Conservation (phyloP, 2,797 vertebrate genomes). For the Enteromius afrohamiltoni region DNA sequence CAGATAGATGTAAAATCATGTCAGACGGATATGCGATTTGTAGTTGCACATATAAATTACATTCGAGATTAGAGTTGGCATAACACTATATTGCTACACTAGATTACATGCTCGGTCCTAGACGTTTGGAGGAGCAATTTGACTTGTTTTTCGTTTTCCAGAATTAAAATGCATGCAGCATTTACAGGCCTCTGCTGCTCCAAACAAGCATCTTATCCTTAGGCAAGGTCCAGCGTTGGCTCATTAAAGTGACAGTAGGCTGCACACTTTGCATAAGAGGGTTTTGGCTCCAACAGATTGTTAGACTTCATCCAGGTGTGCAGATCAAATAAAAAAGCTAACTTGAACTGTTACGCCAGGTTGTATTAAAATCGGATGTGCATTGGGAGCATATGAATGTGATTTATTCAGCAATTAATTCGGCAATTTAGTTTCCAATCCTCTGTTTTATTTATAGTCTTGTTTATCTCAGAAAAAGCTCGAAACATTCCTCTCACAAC, state of each 20-base stretch:
- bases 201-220: conserved; percentile 25
- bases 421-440: conserved; percentile 16
- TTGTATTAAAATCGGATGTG: conserved; percentile 1
- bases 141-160: not conserved
- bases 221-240: conserved; percentile 27
- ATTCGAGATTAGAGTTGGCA: conserved; percentile 30
- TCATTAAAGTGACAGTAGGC: conserved; percentile 46
- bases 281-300: conserved; percentile 5
- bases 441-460: conserved; percentile 5
- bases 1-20: conserved; percentile 28
- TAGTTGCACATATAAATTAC: conserved; percentile 8
- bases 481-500: conserved; percentile 4
- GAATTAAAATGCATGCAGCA: conserved; percentile 38
- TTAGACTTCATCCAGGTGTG: conserved; percentile 39
- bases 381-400: conserved; percentile 14
- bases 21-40: conserved; percentile 6
- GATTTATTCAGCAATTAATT: conserved; percentile 35
- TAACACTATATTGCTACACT: conserved; percentile 8
- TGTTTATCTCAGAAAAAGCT: conserved; percentile 22
- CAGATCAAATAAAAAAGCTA: conserved; percentile 14
- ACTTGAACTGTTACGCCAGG: conserved; percentile 15
- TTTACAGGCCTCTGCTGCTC: conserved; percentile 16
- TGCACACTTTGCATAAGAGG: conserved; percentile 32
- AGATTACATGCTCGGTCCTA: not conserved
- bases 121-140: conserved; percentile 23